Base-by-base conservation (phyloP, 2,113 vertebrate genomes). In the Potamarius usumacintae region DNA sequence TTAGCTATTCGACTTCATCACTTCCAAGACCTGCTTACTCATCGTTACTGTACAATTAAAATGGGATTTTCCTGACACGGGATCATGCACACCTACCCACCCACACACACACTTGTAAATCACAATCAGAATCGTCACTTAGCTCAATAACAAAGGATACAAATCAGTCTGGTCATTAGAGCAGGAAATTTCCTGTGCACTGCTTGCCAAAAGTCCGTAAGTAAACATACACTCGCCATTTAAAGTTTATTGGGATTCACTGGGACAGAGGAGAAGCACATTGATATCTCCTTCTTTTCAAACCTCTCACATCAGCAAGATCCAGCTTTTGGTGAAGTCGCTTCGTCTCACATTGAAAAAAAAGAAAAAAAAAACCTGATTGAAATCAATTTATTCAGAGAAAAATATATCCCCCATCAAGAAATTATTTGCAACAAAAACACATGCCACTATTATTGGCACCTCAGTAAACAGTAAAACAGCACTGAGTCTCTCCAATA, bases 1-100 rank as follows among this genome's bases (percentile, higher is more conserved):
- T 60, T 84, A 92, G 81, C 91, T 90, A 2, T 52, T 72, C 72
- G 92, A 88, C 91, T 91, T 86, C 82, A 86, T 86, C 82, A 86
- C 84, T 74, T 81, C 79, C 42, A 0, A 84, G 76, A 93, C 91
- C 63, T 89, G 92, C 93, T 80, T 27, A 90, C 89, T 93, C 92
- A 93, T 92, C 92, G 55, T 88, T 7, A 90, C 82, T 60, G 14
- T 65, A 60, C 53, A 60, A 58, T 72, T 57, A 74, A 72, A 58
- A 17, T 15, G 22, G 74, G 9, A 48, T 62, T 27, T 27, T 84
- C 50, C 22, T 77, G 7, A 25, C 7, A 15, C 50, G 14, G 8
- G 9, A 60, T 60, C 55, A 60, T 60, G 55, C 14, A n/a, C 60
- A 83, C 58, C 18, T 25, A 30, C 57, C 42, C 63, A 25, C n/a